Evolutionary conservation across 2,797 vertebrate species (phyloP).

Genomic region (Alcedo quadribrachys): DNA sequence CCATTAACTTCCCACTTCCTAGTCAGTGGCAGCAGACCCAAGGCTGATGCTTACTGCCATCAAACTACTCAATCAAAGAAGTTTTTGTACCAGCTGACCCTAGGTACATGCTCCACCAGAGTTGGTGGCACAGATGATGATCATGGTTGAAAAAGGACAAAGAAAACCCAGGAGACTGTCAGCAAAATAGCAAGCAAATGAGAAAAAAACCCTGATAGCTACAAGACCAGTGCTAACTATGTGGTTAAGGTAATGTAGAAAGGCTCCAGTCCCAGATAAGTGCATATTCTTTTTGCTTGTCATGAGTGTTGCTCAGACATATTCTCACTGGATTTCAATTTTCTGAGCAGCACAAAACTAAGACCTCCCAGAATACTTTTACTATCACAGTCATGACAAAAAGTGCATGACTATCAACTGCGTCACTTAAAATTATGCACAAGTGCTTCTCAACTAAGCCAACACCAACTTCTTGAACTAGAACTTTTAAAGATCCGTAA

Average conservation of each 20-base stretch:
- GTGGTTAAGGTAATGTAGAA: neutral
- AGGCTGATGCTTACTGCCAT: neutral
- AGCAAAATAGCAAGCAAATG: neutral
- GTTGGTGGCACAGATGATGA: neutral
- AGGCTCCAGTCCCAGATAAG: neutral
- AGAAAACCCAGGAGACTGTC: neutral
- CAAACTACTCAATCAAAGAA: neutral
- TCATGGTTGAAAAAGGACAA: neutral
- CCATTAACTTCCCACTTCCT: neutral
- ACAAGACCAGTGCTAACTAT: neutral
- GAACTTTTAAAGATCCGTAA: neutral
- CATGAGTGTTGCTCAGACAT: neutral
- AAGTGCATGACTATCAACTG: neutral
- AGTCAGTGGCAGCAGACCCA: fast-evolving
- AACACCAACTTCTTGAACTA: neutral
- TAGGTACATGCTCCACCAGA: neutral
- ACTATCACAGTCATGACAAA: neutral
- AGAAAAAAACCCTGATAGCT: neutral
- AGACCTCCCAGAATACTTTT: slow-evolving; percentile 4
- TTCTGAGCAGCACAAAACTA: neutral
- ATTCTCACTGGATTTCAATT: neutral
- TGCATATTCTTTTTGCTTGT: neutral
- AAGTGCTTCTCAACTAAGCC: neutral
- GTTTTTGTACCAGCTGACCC: neutral
- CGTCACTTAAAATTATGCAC: neutral